Percentiles rank a stretch among this genome's conserved stretches.
Evolutionary conservation across 2,797 vertebrate genomes (phyloP).

Genomic region (Linurgus olivaceus): DNA sequence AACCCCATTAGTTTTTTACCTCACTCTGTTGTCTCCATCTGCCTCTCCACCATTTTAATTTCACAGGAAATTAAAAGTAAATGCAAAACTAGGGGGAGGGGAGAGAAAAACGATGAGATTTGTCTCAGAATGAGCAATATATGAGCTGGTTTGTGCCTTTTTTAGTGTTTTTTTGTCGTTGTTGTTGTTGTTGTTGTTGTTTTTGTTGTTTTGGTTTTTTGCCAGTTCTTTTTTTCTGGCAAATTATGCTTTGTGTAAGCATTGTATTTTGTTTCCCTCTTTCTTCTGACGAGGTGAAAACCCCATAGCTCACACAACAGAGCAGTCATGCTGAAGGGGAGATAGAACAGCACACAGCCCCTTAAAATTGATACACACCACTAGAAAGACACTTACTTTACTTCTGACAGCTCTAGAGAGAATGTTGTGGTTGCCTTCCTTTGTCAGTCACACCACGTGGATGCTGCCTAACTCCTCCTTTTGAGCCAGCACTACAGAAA

Average conservation of each 20-base stretch:
- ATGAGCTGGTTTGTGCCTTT: neutral
- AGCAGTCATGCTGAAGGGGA: neutral
- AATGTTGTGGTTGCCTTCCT: neutral
- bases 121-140: neutral
- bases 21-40: neutral
- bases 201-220: neutral
- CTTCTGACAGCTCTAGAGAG: neutral
- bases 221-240: neutral
- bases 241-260: neutral
- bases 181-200: neutral
- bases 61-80: neutral
- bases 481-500: neutral
- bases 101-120: neutral
- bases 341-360: neutral
- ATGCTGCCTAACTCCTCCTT: neutral
- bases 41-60: neutral
- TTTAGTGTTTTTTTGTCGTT: neutral
- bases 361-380: neutral
- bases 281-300: neutral
- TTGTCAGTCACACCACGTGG: neutral
- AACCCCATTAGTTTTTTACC: neutral
- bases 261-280: neutral
- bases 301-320: neutral
- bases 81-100: neutral
- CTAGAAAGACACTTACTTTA: accelerated